A percentile compares a stretch with the other conserved stretches of the same genome.
Conservation (phyloP, 1,140 invertebrate genomes). For the Colletes latitarsis region DNA sequence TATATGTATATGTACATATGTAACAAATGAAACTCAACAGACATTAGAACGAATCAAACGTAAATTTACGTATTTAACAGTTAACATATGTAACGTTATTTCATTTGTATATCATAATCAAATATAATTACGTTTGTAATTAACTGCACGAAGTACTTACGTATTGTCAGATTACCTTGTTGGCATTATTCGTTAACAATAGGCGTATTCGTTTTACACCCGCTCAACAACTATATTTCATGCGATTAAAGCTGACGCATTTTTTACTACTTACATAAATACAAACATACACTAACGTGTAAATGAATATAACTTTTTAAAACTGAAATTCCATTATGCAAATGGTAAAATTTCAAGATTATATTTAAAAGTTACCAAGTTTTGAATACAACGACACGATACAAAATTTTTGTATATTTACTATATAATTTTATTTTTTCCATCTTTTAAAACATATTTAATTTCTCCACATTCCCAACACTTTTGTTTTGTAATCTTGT, state of each 20-base stretch:
- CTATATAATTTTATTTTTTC: background rate
- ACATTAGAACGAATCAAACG: background rate
- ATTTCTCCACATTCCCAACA: conserved; percentile 9
- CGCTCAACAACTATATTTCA: conserved; percentile 48
- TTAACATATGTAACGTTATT: background rate
- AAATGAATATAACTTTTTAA: background rate
- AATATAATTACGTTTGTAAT: background rate
- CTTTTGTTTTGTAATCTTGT: conserved; percentile 13
- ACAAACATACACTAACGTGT: background rate
- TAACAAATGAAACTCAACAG: background rate
- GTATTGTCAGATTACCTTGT: conserved; percentile 2
- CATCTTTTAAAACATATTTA: background rate
- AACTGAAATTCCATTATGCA: background rate
- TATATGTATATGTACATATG: background rate
- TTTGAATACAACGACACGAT: background rate
- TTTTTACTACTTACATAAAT: conserved; percentile 28
- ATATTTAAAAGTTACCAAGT: no score
- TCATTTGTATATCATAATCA: background rate
- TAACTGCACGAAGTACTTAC: background rate
- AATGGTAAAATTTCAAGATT: no score
- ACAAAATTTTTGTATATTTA: background rate
- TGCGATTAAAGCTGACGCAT: conserved; percentile 42
- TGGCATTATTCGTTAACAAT: conserved; percentile 29
- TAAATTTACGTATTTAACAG: background rate
- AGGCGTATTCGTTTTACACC: conserved; percentile 52